Base-by-base conservation (phyloP, 2,113 vertebrate genomes). In the Neogobius melanostomus region DNA sequence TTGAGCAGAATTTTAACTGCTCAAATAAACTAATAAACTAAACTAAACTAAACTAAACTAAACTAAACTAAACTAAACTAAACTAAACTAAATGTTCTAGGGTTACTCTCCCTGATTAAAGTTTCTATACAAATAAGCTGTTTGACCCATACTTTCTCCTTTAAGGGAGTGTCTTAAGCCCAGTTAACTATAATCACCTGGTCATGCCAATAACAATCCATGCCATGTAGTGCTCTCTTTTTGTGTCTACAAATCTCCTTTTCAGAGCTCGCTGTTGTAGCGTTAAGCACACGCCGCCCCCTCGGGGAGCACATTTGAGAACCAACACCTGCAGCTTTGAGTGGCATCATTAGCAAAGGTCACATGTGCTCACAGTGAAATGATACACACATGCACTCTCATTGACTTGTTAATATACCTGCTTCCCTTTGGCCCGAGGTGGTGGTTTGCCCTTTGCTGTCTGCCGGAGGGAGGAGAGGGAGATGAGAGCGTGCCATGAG, bases 291-390 rank as follows among this genome's bases (percentile, higher is more conserved):
- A 7, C 44, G 50, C 21, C 4, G 46, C 36, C 79, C 82, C 28
- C 71, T 79, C 5, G 0, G 62, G 76, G 87, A 83, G 66, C 77
- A 81, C 46, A 65, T 82, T 84, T 85, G 84, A 85, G 79, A 83
- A 82, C 77, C 82, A 83, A 79, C 88, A 88, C 88, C 89, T 90
- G 88, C 85, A 74, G 85, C 44, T 87, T 80, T 85, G 85, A 92
- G 86, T 83, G 85, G 77, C 86, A 86, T 87, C 85, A 88, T 91
- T 90, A 88, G 85, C 84, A 88, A 88, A 91, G 87, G 89, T 91
- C 89, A 91, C 71, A 75, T 88, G 83, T 84, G 81, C 88, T 85
- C 81, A 82, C 88, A 82, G 87, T 76, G 84, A 90, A 91, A 91
- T 91, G 75, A 88, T 77, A 84, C 82, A 87, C 83, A 79, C 84